Conservation (phyloP, 2,888 invertebrate genomes). For the Magallana nippona region DNA sequence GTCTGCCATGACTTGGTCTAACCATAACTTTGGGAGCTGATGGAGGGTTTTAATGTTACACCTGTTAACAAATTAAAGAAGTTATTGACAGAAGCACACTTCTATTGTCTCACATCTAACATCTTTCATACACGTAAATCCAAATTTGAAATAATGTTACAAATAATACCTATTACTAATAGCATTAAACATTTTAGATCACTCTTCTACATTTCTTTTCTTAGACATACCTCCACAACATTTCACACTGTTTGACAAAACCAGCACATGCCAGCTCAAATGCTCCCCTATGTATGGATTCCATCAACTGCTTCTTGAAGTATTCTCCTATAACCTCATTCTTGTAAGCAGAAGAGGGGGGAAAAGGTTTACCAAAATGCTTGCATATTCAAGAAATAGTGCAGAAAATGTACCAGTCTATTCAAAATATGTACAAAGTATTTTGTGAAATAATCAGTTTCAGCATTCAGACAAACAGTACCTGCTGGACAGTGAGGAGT, state of each 20-base stretch:
- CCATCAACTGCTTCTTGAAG: slow-evolving; percentile 79
- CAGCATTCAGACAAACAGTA: slow-evolving; percentile 34
- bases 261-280: slow-evolving; percentile 97
- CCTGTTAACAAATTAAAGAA: slow-evolving; percentile 46
- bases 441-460: too few relatives aligned
- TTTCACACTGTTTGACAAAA: slow-evolving; percentile 87
- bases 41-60: slow-evolving; percentile 61
- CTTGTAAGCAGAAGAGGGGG: slow-evolving; percentile 54
- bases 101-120: too few relatives aligned
- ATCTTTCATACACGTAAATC: too few relatives aligned
- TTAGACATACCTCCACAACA: slow-evolving; percentile 84
- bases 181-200: background rate
- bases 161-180: too few relatives aligned
- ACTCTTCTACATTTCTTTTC: background rate
- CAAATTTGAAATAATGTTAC: too few relatives aligned
- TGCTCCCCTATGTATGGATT: slow-evolving; percentile 96
- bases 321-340: slow-evolving; percentile 72
- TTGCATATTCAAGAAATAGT: too few relatives aligned
- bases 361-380: too few relatives aligned
- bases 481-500: slow-evolving; percentile 61
- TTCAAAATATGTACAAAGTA: too few relatives aligned
- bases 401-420: too few relatives aligned
- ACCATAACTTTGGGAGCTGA: slow-evolving; percentile 77
- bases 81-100: too few relatives aligned
- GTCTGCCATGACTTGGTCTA: slow-evolving; percentile 77